These are phyloP conservation scores for Sicus ferrugineus DNA, from an alignment of 2,888 invertebrate species.

Conservation along the genomic window DNA sequence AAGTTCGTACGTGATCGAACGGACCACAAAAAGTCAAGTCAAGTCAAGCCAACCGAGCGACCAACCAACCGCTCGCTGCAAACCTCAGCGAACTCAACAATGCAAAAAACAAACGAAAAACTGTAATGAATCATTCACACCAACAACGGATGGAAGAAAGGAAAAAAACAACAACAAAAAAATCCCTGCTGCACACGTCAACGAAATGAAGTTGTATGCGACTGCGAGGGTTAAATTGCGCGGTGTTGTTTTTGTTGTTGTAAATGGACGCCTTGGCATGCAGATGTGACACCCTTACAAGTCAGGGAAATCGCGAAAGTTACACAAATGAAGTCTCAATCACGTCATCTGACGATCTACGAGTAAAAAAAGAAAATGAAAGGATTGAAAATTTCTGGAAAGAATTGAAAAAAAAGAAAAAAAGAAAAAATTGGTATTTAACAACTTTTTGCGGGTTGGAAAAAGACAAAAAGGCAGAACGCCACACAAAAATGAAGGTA, in stretches of 20 bases:
- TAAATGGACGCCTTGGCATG: no score
- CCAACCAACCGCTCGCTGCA: neutral
- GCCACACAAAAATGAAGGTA: no score
- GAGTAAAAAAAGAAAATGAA: neutral
- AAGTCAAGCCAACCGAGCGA: neutral
- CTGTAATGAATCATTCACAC: no score
- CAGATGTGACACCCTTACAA: no score
- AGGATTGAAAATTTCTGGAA: no score
- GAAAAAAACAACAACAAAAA: neutral
- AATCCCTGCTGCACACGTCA: neutral
- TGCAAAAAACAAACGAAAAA: neutral
- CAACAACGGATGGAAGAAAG: neutral
- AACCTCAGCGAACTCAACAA: neutral
- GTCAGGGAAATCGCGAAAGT: no score
- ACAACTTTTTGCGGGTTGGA: neutral
- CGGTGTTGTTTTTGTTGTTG: neutral
- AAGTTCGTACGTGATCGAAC: slow-evolving; percentile 35
- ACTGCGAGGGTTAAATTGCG: no score
- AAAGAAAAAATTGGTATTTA: neutral
- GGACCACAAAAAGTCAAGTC: slow-evolving; percentile 30
- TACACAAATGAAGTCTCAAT: no score
- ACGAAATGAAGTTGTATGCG: no score
- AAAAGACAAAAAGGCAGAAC: neutral
- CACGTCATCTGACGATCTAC: no score
- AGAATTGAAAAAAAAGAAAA: neutral